A percentile compares a stretch with the other conserved stretches of the same genome.
Evolutionary conservation across 2,888 invertebrate genomes (phyloP).

Genomic region (Apodemia duryi): DNA sequence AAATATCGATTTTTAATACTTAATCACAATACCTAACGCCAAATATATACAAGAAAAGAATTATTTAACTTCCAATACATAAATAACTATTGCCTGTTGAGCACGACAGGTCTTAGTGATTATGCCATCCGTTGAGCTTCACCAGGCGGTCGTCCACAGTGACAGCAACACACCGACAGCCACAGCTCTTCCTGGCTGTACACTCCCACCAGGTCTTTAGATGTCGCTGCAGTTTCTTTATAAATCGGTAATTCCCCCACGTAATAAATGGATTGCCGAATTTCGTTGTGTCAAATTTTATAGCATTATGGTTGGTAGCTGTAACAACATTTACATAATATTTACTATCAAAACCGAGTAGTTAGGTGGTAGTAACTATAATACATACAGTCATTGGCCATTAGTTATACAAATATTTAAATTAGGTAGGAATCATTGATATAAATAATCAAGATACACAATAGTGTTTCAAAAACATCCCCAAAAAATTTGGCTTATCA

Average conservation of each 20-base stretch:
- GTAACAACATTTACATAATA: constrained; percentile 23
- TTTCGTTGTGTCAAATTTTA: constrained; percentile 53
- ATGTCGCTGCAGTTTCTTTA: constrained; percentile 54
- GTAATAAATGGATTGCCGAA: constrained; percentile 61
- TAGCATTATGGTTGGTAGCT: constrained; percentile 25
- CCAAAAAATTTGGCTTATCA: no score
- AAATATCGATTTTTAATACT: no score
- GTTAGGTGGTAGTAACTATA: neutral
- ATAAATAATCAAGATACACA: no score
- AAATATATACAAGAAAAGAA: no score
- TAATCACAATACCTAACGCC: no score
- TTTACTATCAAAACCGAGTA: constrained; percentile 3
- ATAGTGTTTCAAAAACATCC: no score
- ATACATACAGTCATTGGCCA: no score
- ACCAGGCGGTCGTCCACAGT: constrained; percentile 55
- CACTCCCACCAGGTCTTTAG: constrained; percentile 70
- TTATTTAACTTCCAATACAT: no score
- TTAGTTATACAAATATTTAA: no score
- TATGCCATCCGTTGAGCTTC: constrained; percentile 64
- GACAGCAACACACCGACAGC: constrained; percentile 59
- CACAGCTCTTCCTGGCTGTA: constrained; percentile 49
- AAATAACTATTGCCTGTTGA: no score
- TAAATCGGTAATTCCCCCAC: constrained; percentile 66
- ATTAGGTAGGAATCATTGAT: no score
- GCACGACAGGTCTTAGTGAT: constrained; percentile 39